Evolutionary conservation across 37 sponge, comb jelly and placozoan genomes (phyloP), one percentile per base, ranked within the genome.

Genomic region (Ephydatia muelleri): DNA sequence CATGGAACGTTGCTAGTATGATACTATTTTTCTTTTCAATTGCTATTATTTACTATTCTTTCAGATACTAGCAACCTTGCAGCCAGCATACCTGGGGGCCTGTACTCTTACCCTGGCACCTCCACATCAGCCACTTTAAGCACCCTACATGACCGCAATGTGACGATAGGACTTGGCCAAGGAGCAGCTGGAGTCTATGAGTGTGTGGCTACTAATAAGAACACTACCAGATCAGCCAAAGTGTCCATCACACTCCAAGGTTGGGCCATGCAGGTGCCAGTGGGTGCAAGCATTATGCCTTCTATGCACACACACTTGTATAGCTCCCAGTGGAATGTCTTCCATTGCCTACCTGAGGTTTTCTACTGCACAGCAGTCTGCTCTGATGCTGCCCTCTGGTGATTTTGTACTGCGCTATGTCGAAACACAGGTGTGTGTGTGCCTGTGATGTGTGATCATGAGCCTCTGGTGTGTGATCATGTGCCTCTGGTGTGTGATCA

Each of bases 161-260:
- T 38, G 37, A 73, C 79, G 22, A 57, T 85, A 64, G 86, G 86
- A 22, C 47, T 72, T n/a, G 30, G 30, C 23, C 19, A 16, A 43
- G 70, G 32, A 8, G 78, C 79, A 11, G 33, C 32, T 47, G 85
- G 78, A 5, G 47, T 19, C 3, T 85, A 85, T 39, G 19, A 72
- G 35, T 85, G 86, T 49, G 28, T 85, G 38, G 86, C 86, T n/a
- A 13, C 33, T 26, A 75, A 31, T 13, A 34, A 71, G 72, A 71
- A 34, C 32, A 34, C 30, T n/a, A 34, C 32, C 0, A 71, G 72
- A 26, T n/a, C 72, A 16, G 30, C 30, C 25, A 75, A 5, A 1
- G 75, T 75, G 12, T 3, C 13, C 36, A 75, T 75, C 37, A 35
- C 33, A 57, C 57, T 57, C 16, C 57, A 57, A 57, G 57, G 57